phyloP scores from a whole-genome alignment of 2,888 invertebrate genomes.

The Eudiplozoon nipponicum region DNA sequence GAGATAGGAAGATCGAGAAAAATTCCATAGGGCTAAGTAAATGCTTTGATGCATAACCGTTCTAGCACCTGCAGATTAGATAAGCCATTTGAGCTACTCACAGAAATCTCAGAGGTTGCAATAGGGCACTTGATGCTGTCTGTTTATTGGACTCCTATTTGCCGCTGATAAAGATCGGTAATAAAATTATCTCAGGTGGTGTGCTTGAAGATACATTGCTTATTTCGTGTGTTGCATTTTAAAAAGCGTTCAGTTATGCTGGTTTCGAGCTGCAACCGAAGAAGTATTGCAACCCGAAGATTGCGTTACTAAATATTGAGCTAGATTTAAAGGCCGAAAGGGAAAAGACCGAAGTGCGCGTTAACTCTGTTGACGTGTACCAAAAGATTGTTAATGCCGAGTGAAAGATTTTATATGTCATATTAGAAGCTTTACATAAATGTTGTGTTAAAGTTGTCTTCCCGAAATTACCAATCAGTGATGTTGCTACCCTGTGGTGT shows the following conservation, averaged over 20 bases:
- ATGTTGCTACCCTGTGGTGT: constrained; percentile 96
- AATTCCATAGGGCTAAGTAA: too few species aligned
- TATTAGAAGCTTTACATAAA: constrained; percentile 55
- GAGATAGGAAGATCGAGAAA: too few species aligned
- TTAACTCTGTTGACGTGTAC: constrained; percentile 43
- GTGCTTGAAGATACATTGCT: constrained; percentile 50
- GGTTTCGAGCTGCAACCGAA: constrained; percentile 99
- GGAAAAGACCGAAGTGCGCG: constrained; percentile 82
- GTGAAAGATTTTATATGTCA: constrained; percentile 78
- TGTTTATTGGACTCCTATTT: constrained; percentile 43
- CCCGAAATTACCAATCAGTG: constrained; percentile 84
- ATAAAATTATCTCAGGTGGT: constrained; percentile 53
- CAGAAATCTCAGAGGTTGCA: too few species aligned
- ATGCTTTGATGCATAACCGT: too few species aligned
- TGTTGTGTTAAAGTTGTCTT: constrained; percentile 77
- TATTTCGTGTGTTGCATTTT: constrained; percentile 76
- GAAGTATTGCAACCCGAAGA: constrained; percentile 52
- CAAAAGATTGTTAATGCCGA: constrained; percentile 69
- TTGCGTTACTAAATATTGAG: constrained; percentile 80
- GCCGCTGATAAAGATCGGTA: constrained; percentile 90
- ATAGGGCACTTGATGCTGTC: constrained; percentile 90
- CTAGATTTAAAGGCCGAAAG: constrained; percentile 82
- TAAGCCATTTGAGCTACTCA: too few species aligned
- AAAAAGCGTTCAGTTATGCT: constrained; percentile 96
- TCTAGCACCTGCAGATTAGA: too few species aligned